A percentile compares a stretch with the other conserved stretches of the same genome.
phyloP scores from a whole-genome alignment of 2,113 vertebrate species.

The Strix aluco region DNA sequence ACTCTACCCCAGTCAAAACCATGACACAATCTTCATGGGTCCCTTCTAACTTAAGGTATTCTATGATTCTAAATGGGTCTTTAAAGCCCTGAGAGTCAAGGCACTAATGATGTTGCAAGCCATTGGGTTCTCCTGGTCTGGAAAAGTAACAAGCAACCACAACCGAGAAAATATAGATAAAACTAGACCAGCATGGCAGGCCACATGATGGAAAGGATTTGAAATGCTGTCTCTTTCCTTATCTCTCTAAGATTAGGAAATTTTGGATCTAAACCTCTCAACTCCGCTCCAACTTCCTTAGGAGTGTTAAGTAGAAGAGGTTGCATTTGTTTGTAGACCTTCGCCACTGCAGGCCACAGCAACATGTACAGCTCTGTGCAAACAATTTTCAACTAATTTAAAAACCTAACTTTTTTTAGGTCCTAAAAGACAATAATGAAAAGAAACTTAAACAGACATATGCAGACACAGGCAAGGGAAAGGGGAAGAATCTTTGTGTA shows the following conservation, averaged over 20 bases:
- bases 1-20: too few relatives aligned
- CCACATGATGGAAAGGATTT: background rate
- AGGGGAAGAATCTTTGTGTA: background rate
- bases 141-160: background rate
- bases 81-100: background rate
- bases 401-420: background rate
- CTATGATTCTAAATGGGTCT: background rate
- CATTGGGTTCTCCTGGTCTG: background rate
- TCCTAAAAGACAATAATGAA: background rate
- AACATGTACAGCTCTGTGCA: background rate
- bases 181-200: background rate
- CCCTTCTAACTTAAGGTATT: background rate
- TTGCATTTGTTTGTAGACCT: background rate
- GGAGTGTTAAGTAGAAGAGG: background rate
- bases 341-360: background rate
- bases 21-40: background rate
- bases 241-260: background rate
- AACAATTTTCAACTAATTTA: background rate
- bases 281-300: background rate
- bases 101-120: background rate
- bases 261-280: background rate
- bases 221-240: background rate
- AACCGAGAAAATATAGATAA: background rate
- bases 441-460: background rate
- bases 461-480: background rate